These are phyloP conservation scores for Sycobia sp. DNA, from an alignment of 1,140 invertebrate genomes.

Conservation along the genomic window DNA sequence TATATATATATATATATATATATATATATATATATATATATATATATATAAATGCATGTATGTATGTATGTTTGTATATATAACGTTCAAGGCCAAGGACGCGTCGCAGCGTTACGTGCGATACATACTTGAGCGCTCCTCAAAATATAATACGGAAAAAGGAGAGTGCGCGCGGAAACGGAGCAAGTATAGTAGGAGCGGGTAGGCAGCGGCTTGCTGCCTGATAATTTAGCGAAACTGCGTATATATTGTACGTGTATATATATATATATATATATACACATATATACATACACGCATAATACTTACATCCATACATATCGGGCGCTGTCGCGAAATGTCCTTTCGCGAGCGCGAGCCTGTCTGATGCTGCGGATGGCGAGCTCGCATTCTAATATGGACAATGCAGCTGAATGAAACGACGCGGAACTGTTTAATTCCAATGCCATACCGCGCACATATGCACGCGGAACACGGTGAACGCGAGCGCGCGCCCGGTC, in stretches of 20 bases:
- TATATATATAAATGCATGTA: constrained; percentile 5
- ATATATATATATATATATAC: no score
- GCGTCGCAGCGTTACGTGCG: constrained; percentile 44
- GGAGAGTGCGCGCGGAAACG: no score
- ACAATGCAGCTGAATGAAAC: constrained; percentile 37
- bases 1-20: not conserved
- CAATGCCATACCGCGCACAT: no score
- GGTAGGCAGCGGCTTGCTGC: not conserved
- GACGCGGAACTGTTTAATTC: constrained; percentile 30
- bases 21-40: not conserved
- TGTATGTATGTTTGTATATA: constrained; percentile 22
- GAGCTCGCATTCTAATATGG: no score
- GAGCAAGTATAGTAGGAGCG: not conserved
- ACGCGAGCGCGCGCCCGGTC: not conserved
- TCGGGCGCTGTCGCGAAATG: constrained; percentile 21
- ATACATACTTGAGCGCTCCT: constrained; percentile 40
- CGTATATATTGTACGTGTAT: not conserved
- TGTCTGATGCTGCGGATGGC: no score
- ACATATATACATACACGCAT: no score
- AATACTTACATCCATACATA: not conserved
- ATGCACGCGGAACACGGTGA: no score
- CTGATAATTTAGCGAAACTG: constrained; percentile 5
- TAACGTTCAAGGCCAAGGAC: constrained; percentile 58
- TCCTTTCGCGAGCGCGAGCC: constrained; percentile 14
- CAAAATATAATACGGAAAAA: no score